Evolutionary conservation across 2,113 vertebrate species (phyloP), one percentile per base, ranked within the genome.

Genomic region (Cavia aperea): DNA sequence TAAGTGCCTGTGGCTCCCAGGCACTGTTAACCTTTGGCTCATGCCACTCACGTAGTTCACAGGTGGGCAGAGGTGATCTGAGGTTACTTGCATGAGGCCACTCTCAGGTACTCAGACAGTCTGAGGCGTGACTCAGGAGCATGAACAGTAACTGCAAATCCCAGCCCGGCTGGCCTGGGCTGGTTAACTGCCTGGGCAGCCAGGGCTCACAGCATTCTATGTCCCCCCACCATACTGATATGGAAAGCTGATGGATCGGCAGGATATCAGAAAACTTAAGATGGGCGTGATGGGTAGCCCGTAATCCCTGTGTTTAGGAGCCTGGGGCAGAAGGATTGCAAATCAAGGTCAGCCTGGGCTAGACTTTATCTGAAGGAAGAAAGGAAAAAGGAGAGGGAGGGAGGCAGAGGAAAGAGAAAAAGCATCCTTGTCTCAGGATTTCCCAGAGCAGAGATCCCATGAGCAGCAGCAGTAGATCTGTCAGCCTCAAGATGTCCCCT

Each of bases 161-260:
- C 58, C 70, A 73, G 63, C 26, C 19, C 65, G 33, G 23, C 79
- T 66, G 31, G 58, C 56, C 56, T 0, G 0, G 46, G 58, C 63
- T 81, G 10, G 26, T 24, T 77, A 81, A 81, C n/a, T 23, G 51
- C 85, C 63, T 4, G 19, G 24, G 0, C 58, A 33, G 46, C n/a
- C 84, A 36, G n/a, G 49, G 66, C 36, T 88, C n/a, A 12, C 33
- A 3, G 60, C 1, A 19, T 49, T 65, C 73, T 11, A 0, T 7
- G 21, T 66, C 26, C 58, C 43, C 2, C 43, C 2, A 1, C n/a
- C 65, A 7, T 51, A 10, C 19, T 56, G 54, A 88, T 24, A 66
- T 46, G 60, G 31, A 11, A 84, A 49, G 66, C 36, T 24, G 43
- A n/a, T 0, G 0, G 77, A n/a, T 2, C 12, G 4, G 2, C 1